A percentile compares a stretch with the other conserved stretches of the same genome.
Conservation (phyloP, 2,888 invertebrate species). For the Rotaria macrura region DNA sequence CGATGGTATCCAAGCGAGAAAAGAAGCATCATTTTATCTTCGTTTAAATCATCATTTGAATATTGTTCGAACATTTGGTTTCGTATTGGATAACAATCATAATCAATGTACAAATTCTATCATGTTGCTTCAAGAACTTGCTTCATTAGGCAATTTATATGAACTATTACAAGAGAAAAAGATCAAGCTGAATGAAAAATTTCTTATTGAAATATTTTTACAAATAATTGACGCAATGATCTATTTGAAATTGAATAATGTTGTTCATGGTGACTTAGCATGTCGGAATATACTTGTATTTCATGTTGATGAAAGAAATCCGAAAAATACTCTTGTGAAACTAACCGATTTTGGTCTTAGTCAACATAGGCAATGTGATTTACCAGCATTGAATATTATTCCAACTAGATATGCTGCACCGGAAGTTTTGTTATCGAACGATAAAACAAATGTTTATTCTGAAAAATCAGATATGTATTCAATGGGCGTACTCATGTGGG, state of each 20-base stretch:
- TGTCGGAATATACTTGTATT: neutral
- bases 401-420: neutral
- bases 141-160: neutral
- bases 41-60: neutral
- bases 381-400: neutral
- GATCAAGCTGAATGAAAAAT: neutral
- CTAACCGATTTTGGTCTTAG: neutral
- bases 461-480: neutral
- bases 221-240: neutral
- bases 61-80: neutral
- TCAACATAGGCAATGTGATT: neutral
- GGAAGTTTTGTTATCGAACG: neutral
- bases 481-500: neutral
- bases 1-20: neutral
- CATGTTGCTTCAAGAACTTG: neutral
- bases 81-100: neutral
- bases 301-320: neutral
- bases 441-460: neutral
- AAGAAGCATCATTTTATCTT: neutral
- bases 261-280: neutral
- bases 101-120: neutral
- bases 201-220: neutral
- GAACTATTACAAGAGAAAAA: neutral
- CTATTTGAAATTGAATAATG: neutral
- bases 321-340: neutral